Evolutionary conservation across 2,888 invertebrate species (phyloP), one percentile per base, ranked within the genome.

Genomic region (Dasypogon diadema): DNA sequence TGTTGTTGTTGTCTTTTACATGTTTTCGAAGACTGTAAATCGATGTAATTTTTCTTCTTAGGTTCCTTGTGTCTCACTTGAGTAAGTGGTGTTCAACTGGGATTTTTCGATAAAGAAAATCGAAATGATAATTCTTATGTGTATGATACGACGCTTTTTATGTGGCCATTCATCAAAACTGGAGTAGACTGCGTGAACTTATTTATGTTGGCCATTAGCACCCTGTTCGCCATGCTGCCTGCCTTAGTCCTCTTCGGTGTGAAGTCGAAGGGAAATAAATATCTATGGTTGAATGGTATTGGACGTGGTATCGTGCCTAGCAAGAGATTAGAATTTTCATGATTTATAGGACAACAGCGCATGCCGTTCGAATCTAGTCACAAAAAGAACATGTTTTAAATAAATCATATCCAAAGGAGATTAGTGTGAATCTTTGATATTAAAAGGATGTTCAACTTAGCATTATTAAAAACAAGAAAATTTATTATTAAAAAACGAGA

Each of bases 141-240:
- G 65, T 65, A n/a, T 65, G 65, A 65, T 46, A 65, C 48, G 48
- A 48, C 65, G 65, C 16, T 48, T 65, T 65, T 65, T 65, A 65
- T 65, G 14, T 8, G 46, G 0, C 48, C 26, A 24, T 65, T 46
- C 65, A 46, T 65, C 65, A 65, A 65, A 65, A 48, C 24, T 46
- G 22, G 46, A 48, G 65, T 65, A 65, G 65, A 46, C 65, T 65
- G 65, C 48, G 46, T 14, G 48, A 65, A 24, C 46, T 65, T 42
- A 65, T 65, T 65, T 65, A 65, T 65, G 65, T 18, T 1, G 65
- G 22, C 65, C 46, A 65, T 65, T 65, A 65, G 65, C 65, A 65
- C 65, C 65, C 65, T 65, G 65, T 65, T 65, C 65, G 65, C 22
- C 42, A 21, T 46, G 14, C 26, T 65, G n/a, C 37, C 14, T 21